A percentile compares a stretch with the other conserved stretches of the same genome.
Evolutionary conservation across 2,888 invertebrate genomes (phyloP).

Genomic region (Stramonita haemastoma): DNA sequence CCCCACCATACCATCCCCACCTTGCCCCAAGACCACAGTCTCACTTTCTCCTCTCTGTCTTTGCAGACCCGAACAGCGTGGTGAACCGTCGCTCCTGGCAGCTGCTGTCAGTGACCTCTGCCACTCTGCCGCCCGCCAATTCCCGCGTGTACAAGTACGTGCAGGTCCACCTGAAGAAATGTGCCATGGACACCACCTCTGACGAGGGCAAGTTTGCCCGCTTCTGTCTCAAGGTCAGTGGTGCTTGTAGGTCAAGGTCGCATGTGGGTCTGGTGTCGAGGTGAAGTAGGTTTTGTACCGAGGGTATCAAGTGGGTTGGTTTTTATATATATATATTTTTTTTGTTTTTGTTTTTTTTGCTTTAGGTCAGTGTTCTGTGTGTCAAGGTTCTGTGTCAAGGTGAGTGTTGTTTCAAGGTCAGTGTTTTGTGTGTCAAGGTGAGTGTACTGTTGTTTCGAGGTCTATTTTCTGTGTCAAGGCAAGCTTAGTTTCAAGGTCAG

Average conservation of each 20-base stretch:
- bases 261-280: neutral
- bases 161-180: slow-evolving; percentile 91
- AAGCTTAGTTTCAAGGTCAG: too few species aligned
- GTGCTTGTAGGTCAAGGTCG: neutral
- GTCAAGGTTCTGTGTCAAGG: too few species aligned
- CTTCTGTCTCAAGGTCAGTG: slow-evolving; percentile 84
- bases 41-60: neutral
- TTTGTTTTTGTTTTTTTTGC: too few species aligned
- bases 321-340: neutral
- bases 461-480: too few species aligned
- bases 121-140: slow-evolving; percentile 90
- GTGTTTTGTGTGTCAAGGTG: too few species aligned
- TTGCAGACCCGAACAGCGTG: slow-evolving; percentile 69
- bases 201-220: slow-evolving; percentile 96
- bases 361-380: too few species aligned
- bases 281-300: neutral
- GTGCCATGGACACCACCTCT: slow-evolving; percentile 90
- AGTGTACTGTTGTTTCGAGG: too few species aligned
- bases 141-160: slow-evolving; percentile 91
- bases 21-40: neutral
- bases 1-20: neutral
- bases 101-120: slow-evolving; percentile 87
- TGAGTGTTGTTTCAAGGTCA: too few species aligned
- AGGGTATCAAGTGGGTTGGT: neutral
- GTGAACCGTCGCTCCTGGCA: slow-evolving; percentile 90